Conservation (phyloP, 2,113 vertebrate species). For the Notarius quadriscutis region DNA sequence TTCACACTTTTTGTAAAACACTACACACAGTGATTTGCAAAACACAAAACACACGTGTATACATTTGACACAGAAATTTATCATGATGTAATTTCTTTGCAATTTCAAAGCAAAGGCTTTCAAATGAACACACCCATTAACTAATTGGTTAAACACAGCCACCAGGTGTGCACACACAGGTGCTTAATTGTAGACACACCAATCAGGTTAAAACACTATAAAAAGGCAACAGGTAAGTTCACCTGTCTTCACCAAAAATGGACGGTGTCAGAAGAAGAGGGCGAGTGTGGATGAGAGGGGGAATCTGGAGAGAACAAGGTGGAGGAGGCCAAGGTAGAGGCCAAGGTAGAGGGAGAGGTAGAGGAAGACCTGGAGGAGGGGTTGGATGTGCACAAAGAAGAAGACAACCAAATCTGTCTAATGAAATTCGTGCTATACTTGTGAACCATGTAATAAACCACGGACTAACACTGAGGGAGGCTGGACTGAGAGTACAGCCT, state of each 20-base stretch:
- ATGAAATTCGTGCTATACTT: not conserved
- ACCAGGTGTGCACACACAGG: not conserved
- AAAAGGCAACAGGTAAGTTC: not conserved
- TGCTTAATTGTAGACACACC: not conserved
- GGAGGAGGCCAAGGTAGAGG: not conserved
- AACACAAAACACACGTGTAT: no score
- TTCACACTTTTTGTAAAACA: no score
- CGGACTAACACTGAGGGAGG: not conserved
- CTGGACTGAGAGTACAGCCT: not conserved
- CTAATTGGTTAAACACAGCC: not conserved
- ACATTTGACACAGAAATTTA: no score
- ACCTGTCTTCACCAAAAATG: not conserved
- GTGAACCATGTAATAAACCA: not conserved
- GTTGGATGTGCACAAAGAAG: no score
- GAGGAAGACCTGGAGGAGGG: no score
- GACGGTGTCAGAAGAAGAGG: not conserved
- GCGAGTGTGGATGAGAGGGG: not conserved
- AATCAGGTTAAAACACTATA: not conserved
- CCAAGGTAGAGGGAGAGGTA: no score
- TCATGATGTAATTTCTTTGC: no score
- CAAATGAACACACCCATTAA: not conserved
- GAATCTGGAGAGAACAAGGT: not conserved
- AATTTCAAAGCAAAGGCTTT: no score
- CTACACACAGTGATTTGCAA: no score
- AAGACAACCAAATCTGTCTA: not conserved